These are phyloP conservation scores for Dasyornis broadbenti DNA, from an alignment of 2,113 vertebrate genomes.

Conservation along the genomic window DNA sequence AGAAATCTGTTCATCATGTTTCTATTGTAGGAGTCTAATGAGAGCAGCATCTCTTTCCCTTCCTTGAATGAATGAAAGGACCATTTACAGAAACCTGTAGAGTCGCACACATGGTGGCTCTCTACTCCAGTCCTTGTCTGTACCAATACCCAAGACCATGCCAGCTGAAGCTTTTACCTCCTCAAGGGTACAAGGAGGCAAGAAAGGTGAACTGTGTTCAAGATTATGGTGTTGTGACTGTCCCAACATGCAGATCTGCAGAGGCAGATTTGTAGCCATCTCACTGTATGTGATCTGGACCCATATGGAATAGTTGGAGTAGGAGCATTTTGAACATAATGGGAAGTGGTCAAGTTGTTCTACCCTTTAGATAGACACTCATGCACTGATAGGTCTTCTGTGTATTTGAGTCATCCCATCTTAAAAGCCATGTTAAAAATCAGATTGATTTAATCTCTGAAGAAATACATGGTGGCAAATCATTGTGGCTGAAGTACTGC, in stretches of 20 bases:
- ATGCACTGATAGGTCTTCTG: neutral
- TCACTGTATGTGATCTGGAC: neutral
- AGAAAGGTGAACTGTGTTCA: neutral
- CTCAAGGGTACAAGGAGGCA: neutral
- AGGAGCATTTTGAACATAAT: neutral
- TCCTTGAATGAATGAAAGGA: neutral
- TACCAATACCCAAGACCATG: neutral
- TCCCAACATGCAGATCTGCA: neutral
- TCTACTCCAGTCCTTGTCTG: rapidly evolving
- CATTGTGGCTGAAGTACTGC: neutral
- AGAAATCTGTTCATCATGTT: neutral
- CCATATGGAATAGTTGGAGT: neutral
- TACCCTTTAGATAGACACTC: neutral
- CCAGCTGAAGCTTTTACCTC: neutral
- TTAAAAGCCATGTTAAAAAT: neutral
- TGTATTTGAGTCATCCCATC: neutral
- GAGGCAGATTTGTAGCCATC: neutral
- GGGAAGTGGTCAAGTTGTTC: neutral
- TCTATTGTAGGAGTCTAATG: neutral
- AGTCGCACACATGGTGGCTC: neutral
- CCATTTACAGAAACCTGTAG: neutral
- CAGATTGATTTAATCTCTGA: neutral
- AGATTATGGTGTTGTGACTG: neutral
- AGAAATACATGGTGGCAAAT: neutral
- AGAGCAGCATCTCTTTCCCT: neutral